Percentiles rank a stretch among this genome's conserved stretches.
Conservation (phyloP, 2,113 vertebrate genomes). For the Phalacrocorax pelagicus region DNA sequence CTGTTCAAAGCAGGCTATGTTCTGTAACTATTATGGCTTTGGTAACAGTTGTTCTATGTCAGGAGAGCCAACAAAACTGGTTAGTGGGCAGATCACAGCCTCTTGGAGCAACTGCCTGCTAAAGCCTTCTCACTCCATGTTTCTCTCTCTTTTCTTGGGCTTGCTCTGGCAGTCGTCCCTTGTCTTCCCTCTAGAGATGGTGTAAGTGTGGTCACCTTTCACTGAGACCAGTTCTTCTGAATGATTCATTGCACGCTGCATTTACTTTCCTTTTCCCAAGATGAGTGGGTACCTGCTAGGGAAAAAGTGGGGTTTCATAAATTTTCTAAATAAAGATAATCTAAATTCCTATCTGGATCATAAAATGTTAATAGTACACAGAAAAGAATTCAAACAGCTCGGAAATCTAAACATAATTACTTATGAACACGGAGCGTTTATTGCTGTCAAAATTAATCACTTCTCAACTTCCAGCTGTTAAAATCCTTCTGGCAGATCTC, state of each 20-base stretch:
- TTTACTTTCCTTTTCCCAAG: background rate
- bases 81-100: background rate
- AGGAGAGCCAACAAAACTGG: background rate
- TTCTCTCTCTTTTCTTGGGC: background rate
- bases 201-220: background rate
- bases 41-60: background rate
- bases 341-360: constrained; percentile 60
- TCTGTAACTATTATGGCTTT: background rate
- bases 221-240: background rate
- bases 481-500: constrained; percentile 77
- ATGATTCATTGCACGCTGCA: background rate
- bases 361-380: constrained; percentile 70
- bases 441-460: constrained; percentile 82
- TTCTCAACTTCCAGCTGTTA: constrained; percentile 81
- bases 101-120: background rate
- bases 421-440: constrained; percentile 74
- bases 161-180: background rate
- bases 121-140: background rate
- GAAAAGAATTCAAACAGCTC: constrained; percentile 64
- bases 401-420: constrained; percentile 78
- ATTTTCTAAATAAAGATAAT: background rate
- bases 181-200: background rate
- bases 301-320: background rate
- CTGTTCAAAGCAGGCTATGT: background rate
- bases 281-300: background rate